phyloP scores from a whole-genome alignment of 2,888 invertebrate species.

The Lacanobia oleracea region DNA sequence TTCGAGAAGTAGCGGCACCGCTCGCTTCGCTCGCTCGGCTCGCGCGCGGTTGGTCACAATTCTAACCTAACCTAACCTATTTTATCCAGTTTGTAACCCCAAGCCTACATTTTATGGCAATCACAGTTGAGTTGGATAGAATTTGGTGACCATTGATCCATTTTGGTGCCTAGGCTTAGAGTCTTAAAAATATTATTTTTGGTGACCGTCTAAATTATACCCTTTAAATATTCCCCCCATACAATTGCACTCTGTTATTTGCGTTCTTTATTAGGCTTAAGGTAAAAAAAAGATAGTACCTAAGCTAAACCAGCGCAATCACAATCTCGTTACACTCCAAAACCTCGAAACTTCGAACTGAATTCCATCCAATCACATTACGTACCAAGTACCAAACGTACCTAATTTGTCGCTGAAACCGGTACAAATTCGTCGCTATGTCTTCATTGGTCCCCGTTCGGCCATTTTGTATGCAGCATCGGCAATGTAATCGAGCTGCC shows the following conservation, averaged over 20 bases:
- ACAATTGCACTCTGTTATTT: neutral
- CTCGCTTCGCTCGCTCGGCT: no score
- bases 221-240: neutral
- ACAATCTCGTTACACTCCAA: no score
- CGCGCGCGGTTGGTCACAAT: no score
- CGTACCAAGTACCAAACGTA: slow-evolving; percentile 49
- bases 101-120: no score
- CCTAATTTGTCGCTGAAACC: slow-evolving; percentile 62
- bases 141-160: no score
- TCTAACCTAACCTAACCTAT: no score
- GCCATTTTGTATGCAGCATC: slow-evolving; percentile 80
- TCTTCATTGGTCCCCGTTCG: slow-evolving; percentile 72
- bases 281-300: neutral
- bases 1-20: no score
- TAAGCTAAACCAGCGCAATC: slow-evolving; percentile 17
- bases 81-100: no score
- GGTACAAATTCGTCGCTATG: slow-evolving; percentile 66
- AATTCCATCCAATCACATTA: slow-evolving; percentile 46
- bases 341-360: slow-evolving; percentile 26
- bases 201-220: no score
- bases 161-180: no score
- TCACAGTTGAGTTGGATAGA: no score
- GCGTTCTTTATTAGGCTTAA: neutral
- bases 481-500: slow-evolving; percentile 75
- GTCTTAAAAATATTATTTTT: no score